These are phyloP conservation scores for Ophiothrix spiculata DNA, from an alignment of 35 echinoderm and acorn worm genomes.

Conservation along the genomic window DNA sequence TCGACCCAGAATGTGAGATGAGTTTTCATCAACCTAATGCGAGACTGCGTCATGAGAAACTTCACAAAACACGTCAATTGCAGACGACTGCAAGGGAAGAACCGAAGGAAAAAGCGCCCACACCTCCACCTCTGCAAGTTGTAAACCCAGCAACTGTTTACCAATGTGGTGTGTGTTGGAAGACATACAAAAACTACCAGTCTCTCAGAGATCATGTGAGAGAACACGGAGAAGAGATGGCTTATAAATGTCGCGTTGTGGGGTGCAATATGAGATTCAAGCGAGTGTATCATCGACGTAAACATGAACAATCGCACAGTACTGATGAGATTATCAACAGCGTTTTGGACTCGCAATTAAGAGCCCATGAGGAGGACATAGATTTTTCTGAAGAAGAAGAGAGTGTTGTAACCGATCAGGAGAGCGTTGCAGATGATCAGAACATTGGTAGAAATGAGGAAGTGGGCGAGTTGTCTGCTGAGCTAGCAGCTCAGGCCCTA, in stretches of 20 bases:
- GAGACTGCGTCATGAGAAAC: not conserved
- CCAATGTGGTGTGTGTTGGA: not conserved
- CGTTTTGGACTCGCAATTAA: not conserved
- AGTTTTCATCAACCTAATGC: not conserved
- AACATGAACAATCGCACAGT: slow-evolving; percentile 5
- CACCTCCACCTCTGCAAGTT: not conserved
- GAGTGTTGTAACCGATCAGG: not conserved
- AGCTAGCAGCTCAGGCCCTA: not conserved
- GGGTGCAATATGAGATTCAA: not conserved
- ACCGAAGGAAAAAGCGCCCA: not conserved
- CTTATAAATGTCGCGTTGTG: not conserved
- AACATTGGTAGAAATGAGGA: not conserved
- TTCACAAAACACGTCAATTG: not conserved
- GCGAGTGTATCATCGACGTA: slow-evolving; percentile 1
- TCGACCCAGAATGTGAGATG: not conserved
- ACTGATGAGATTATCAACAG: slow-evolving; percentile 3
- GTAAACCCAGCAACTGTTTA: not conserved
- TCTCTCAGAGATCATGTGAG: not conserved
- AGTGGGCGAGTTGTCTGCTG: not conserved
- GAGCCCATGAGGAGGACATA: not conserved
- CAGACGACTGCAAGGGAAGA: not conserved
- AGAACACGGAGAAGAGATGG: not conserved
- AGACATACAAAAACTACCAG: not conserved
- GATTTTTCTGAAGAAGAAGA: not conserved
- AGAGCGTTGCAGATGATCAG: not conserved